phyloP scores from a whole-genome alignment of 2,113 vertebrate genomes.

The Oplegnathus fasciatus region DNA sequence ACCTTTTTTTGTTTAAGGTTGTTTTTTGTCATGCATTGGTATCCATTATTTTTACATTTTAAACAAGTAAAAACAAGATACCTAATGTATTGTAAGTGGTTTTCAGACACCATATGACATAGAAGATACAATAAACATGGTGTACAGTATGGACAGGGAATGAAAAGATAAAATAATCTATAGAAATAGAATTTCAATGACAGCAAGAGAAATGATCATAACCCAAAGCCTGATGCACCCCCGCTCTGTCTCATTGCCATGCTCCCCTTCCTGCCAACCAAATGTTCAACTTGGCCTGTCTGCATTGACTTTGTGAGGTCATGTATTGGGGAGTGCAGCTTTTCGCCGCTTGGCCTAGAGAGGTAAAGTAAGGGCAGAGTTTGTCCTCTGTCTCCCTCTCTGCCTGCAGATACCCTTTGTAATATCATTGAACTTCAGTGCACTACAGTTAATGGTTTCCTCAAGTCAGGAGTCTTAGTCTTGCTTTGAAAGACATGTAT shows the following conservation, averaged over 20 bases:
- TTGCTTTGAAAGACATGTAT: not conserved
- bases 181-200: not conserved
- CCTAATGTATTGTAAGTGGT: not conserved
- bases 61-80: not conserved
- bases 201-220: constrained; percentile 1
- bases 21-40: not conserved
- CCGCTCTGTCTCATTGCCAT: not conserved
- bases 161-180: not conserved
- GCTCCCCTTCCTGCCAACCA: constrained; percentile 8
- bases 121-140: not conserved
- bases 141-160: not conserved
- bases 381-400: not conserved
- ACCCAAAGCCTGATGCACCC: not conserved
- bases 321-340: not conserved
- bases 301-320: constrained; percentile 27
- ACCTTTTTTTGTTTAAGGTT: not conserved
- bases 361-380: not conserved
- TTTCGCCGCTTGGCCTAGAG: not conserved
- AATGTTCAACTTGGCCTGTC: constrained; percentile 31
- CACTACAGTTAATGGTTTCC: not conserved
- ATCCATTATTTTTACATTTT: not conserved
- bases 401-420: not conserved
- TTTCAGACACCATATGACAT: no score
- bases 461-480: not conserved
- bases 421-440: not conserved